Conservation (phyloP, 2,113 vertebrate species). For the Calyptommatus sinebrachiatus region DNA sequence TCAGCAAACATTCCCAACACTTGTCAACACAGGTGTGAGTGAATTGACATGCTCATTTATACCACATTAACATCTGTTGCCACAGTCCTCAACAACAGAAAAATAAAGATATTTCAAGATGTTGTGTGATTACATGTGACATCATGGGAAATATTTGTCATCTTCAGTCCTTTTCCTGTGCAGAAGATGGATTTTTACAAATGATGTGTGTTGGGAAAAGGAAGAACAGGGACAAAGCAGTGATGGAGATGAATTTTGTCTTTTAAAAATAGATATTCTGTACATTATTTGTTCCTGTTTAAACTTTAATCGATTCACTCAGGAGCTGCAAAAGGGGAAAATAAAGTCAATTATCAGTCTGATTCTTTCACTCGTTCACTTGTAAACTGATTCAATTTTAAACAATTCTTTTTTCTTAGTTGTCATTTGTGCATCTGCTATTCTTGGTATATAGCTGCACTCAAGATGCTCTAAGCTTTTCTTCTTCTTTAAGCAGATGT, state of each 20-base stretch:
- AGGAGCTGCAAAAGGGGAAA: background rate
- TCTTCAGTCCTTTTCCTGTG: conserved; percentile 57
- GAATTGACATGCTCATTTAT: conserved; percentile 66
- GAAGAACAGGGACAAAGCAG: background rate
- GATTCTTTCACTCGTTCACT: background rate
- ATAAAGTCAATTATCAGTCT: background rate
- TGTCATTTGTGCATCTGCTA: conserved; percentile 28
- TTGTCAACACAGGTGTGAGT: conserved; percentile 61
- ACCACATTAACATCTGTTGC: conserved; percentile 64
- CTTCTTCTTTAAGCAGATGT: too few species aligned
- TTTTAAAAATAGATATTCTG: background rate
- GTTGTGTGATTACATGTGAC: conserved; percentile 63
- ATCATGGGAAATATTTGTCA: conserved; percentile 67
- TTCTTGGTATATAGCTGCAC: conserved; percentile 21
- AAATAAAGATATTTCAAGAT: conserved; percentile 38
- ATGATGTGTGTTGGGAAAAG: conserved; percentile 30
- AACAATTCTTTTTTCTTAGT: background rate
- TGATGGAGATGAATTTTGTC: background rate
- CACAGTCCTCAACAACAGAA: conserved; percentile 48
- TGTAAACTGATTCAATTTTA: conserved; percentile 15
- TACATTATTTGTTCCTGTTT: background rate
- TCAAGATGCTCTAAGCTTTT: too few species aligned
- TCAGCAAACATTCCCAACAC: conserved; percentile 49
- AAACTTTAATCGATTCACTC: background rate
- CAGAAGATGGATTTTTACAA: conserved; percentile 43